A percentile compares a stretch with the other conserved stretches of the same genome.
Evolutionary conservation across 2,113 vertebrate genomes (phyloP).

Genomic region (Sterrhoptilus dennistouni): DNA sequence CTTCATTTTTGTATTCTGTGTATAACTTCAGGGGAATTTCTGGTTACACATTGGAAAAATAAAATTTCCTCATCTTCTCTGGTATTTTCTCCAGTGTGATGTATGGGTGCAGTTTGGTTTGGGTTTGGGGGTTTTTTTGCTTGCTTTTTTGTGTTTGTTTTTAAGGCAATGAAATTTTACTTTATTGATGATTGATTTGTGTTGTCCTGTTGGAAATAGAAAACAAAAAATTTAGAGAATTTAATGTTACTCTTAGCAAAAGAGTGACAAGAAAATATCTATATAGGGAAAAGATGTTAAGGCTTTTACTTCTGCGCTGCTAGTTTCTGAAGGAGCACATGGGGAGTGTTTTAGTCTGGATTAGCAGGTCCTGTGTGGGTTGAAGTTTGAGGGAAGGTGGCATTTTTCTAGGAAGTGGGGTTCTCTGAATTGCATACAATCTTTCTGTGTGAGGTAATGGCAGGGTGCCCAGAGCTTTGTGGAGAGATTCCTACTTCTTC

Average conservation of each 20-base stretch:
- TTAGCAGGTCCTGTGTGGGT: not conserved
- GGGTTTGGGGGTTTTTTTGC: not conserved
- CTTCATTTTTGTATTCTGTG: not conserved
- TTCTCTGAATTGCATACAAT: not conserved
- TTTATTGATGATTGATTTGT: not conserved
- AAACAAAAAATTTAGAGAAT: not conserved
- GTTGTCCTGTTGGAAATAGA: not conserved
- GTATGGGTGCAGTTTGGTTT: not conserved
- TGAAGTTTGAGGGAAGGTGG: not conserved
- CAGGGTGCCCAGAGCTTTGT: slow-evolving; percentile 17
- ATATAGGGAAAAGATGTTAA: not conserved
- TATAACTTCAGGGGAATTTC: not conserved
- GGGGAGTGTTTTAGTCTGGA: not conserved
- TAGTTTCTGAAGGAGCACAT: not conserved
- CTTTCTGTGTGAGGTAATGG: not conserved
- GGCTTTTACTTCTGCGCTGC: not conserved
- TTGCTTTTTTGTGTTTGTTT: not conserved
- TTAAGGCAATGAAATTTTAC: not conserved
- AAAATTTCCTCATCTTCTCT: not conserved
- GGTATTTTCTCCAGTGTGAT: not conserved
- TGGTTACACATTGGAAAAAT: not conserved
- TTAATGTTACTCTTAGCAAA: not conserved
- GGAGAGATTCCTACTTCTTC: not conserved
- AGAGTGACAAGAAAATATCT: not conserved
- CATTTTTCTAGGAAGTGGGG: not conserved